These are phyloP conservation scores for Alcedo quadribrachys DNA, from an alignment of 2,797 vertebrate genomes.

Conservation along the genomic window DNA sequence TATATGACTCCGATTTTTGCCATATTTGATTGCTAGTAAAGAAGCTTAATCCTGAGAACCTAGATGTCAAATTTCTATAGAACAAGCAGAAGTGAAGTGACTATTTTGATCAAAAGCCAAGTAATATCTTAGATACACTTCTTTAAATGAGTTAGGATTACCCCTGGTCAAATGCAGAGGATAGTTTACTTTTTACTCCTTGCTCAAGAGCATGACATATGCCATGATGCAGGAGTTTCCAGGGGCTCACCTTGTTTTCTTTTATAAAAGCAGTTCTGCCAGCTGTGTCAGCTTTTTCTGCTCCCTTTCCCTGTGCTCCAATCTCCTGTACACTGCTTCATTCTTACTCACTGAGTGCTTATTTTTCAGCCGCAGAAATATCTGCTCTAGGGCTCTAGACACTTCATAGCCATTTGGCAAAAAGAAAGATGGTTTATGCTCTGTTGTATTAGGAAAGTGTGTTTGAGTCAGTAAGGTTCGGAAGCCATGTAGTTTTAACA, in stretches of 20 bases:
- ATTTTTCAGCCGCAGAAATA: not conserved
- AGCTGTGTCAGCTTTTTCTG: not conserved
- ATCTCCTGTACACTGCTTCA: not conserved
- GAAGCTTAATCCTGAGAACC: not conserved
- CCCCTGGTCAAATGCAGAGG: not conserved
- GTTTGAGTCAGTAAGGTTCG: not conserved
- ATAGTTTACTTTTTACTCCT: not conserved
- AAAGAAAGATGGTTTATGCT: not conserved
- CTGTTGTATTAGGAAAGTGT: not conserved
- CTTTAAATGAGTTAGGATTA: not conserved
- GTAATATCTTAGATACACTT: not conserved
- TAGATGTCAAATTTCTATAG: not conserved
- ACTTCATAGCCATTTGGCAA: not conserved
- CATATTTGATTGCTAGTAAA: not conserved
- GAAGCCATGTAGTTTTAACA: not conserved
- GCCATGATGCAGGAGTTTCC: not conserved
- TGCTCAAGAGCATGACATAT: not conserved
- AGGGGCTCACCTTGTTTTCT: not conserved
- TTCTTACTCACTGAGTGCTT: not conserved
- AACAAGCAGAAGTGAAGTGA: not conserved
- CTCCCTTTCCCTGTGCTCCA: not conserved
- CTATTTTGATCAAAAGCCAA: not conserved
- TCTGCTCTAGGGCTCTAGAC: not conserved
- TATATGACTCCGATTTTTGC: not conserved
- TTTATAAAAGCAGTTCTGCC: not conserved